Percentiles rank a stretch among this genome's conserved stretches.
These are phyloP conservation scores for Bombus pascuorum DNA, from an alignment of 1,140 invertebrate genomes.

Conservation along the genomic window DNA sequence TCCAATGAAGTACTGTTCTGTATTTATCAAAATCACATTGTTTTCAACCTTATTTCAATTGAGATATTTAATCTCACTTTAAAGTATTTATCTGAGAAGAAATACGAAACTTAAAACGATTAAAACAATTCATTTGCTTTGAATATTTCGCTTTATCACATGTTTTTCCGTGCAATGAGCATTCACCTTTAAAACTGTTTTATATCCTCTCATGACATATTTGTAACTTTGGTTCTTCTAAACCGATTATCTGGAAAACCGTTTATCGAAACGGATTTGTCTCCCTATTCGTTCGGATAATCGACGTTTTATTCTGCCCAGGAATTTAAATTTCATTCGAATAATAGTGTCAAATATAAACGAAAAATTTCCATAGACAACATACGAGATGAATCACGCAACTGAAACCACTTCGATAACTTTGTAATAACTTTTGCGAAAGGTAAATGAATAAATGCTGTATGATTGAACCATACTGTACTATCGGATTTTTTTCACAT, in stretches of 20 bases:
- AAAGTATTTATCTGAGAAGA: too few species aligned
- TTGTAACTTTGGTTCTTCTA: background rate
- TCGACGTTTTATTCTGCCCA: background rate
- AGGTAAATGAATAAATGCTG: background rate
- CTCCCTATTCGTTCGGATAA: background rate
- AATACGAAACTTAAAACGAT: too few species aligned
- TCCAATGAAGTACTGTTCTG: too few species aligned
- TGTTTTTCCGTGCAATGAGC: background rate
- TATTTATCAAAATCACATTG: too few species aligned
- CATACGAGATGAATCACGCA: background rate
- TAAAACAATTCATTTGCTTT: background rate
- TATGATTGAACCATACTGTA: background rate
- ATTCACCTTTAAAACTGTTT: background rate
- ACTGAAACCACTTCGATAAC: background rate
- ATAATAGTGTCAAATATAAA: background rate
- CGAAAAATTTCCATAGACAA: conserved; percentile 1
- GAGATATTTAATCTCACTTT: too few species aligned
- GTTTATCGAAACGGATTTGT: conserved; percentile 1
- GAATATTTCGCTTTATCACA: background rate
- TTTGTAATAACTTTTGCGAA: background rate
- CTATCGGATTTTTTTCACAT: background rate
- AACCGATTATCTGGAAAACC: background rate
- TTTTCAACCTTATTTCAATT: too few species aligned
- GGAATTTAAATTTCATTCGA: conserved; percentile 1
- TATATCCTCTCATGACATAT: background rate